Base-by-base conservation (phyloP, 2,113 vertebrate genomes). In the Dicerorhinus sumatrensis region DNA sequence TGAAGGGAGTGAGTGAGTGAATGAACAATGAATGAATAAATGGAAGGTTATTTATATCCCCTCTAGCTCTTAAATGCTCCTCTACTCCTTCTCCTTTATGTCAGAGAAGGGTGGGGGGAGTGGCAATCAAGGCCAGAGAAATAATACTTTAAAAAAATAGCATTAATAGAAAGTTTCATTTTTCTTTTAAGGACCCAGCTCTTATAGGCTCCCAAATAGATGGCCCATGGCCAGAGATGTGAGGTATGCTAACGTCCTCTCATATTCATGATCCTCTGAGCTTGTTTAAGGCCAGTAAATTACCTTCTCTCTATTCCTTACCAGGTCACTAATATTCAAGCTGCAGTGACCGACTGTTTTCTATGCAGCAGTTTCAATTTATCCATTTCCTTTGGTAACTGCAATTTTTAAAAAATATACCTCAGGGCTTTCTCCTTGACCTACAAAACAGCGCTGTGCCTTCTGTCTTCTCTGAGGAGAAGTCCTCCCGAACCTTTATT, bases 371-470 rank as follows among this genome's bases (percentile, higher is more conserved):
- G 62, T 67, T 97, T 89, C 72, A 93, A 84, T 85, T 67, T 92
- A 96, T 91, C 83, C 58, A 69, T 86, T 97, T 97, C 83, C 72
- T 86, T 90, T 84, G 83, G 70, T 84, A 72, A 97, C 90, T 36
- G 72, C 10, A 79, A 58, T 89, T 97, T 94, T 92, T 75, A 8
- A 8, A 77, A 18, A 88, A 77, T 85, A 80, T 79, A 92, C 91
- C 92, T 92, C 89, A 69, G 89, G 93, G 86, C 79, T 96, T 96
- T 94, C 95, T 97, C 94, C 92, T 96, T 97, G 96, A 96, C 83
- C 95, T 97, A 95, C 60, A 96, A 97, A 97, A 88, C 79, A 92
- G 87, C 39, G 3, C n/a, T 54, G 70, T 67, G n/a, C 48, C 58
- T 58, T 80, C 54, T 39, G 60, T 29, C 42, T 96, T 97, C 92